These are phyloP conservation scores for Beris morrisii DNA, from an alignment of 2,888 invertebrate species.

Conservation along the genomic window DNA sequence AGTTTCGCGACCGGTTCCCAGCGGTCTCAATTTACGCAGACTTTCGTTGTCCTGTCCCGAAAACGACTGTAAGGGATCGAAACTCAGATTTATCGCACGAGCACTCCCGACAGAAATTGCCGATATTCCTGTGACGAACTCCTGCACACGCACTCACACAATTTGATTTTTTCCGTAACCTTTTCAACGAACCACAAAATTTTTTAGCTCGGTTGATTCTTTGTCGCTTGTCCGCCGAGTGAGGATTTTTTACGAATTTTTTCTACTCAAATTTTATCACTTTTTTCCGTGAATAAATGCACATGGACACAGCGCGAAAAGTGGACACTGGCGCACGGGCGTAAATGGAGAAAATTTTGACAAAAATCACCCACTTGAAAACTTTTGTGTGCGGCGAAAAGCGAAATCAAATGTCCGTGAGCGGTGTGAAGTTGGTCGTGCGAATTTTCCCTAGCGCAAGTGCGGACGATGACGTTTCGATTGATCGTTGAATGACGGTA, in stretches of 20 bases:
- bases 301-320: constrained; percentile 30
- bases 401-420: background rate
- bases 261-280: constrained; percentile 10
- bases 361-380: constrained; percentile 22
- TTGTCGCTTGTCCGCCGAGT: background rate
- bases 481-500: too few species aligned
- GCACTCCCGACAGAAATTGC: too few species aligned
- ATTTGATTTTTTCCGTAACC: too few species aligned
- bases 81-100: too few species aligned
- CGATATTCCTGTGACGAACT: too few species aligned
- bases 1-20: background rate
- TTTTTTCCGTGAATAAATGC: constrained; percentile 32
- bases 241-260: background rate
- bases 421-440: constrained; percentile 9
- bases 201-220: background rate
- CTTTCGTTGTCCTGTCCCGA: too few species aligned
- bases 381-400: constrained; percentile 21
- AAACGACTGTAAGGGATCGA: too few species aligned
- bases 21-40: too few species aligned
- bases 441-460: background rate
- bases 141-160: too few species aligned
- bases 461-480: too few species aligned
- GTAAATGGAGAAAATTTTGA: constrained; percentile 30
- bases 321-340: constrained; percentile 29
- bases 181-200: background rate